Base-by-base conservation (phyloP, 2,888 invertebrate genomes). In the Ennomos quercinarius region DNA sequence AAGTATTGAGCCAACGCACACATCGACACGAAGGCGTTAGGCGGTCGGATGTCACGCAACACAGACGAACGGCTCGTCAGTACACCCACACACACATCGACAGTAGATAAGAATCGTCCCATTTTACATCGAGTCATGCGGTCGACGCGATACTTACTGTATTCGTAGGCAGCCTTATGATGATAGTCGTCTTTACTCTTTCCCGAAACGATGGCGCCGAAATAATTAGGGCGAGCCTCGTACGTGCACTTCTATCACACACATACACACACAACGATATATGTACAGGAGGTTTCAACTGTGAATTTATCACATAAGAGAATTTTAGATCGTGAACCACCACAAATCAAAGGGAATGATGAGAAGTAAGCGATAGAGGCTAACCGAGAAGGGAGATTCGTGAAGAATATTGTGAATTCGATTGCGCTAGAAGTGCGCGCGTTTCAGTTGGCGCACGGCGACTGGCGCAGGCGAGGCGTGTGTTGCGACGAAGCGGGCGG, bases 401-500 rank as follows among this genome's bases (percentile, higher is more conserved):
- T 80, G 78, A 80, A 78, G 80, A 80, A 82, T 82, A 86, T 82
- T 79, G 79, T 84, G 84, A 83, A 85, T 86, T 88, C 87, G 89
- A 88, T 88, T 85, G 89, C 87, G 85, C 86, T 86, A 89, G 84
- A 87, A 84, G 91, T 91, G 92, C 91, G 91, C 90, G 89, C 92
- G 91, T 90, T 91, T 89, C 92, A 88, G 91, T 91, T 90, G 91
- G 91, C 91, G 91, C 91, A 91, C 87, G 85, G 88, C 89, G 91
- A 91, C 91, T 91, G 90, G 92, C 90, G 90, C 91, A 89, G 89
- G 88, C 89, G 80, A 88, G 91, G 90, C 87, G 86, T 81, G 89
- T 83, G 89, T 87, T 83, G 89, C 83, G 89, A 77, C 84, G 88
- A 81, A 79, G 89, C 89, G 89, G 89, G 90, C 89, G 90, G 89